phyloP scores from a whole-genome alignment of 2,888 invertebrate species.

The Rhorus exstirpatorius region DNA sequence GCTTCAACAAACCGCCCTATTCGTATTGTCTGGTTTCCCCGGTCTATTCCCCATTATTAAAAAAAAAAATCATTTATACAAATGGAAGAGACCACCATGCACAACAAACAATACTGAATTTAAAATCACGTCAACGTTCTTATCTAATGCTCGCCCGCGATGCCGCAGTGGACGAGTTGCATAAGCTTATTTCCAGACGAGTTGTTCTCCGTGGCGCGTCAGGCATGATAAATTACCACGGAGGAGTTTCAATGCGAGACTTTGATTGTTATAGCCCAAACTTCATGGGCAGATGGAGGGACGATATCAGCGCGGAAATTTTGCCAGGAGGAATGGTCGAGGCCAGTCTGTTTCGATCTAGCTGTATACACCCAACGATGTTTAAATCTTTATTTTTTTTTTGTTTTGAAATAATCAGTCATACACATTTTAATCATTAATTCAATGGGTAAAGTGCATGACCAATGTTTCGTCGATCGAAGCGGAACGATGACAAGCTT shows the following conservation, averaged over 20 bases:
- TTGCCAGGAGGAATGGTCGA: slow-evolving; percentile 34
- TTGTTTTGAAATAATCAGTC: background rate
- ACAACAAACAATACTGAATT: background rate
- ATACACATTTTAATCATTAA: too few relatives aligned
- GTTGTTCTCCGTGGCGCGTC: slow-evolving; percentile 42
- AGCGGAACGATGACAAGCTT: background rate
- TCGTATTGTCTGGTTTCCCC: too few relatives aligned
- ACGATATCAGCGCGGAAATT: slow-evolving; percentile 26
- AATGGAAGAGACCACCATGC: too few relatives aligned
- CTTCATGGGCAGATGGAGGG: background rate
- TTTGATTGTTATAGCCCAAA: slow-evolving; percentile 9
- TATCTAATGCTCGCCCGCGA: slow-evolving; percentile 24
- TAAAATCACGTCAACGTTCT: slow-evolving; percentile 27
- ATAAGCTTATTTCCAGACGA: slow-evolving; percentile 60
- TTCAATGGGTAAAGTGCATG: background rate
- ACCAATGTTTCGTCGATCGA: background rate
- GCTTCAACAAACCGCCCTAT: too few relatives aligned
- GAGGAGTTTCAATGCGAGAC: slow-evolving; percentile 40
- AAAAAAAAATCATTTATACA: too few relatives aligned
- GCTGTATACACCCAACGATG: slow-evolving; percentile 3
- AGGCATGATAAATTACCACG: slow-evolving; percentile 53
- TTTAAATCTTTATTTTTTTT: too few relatives aligned
- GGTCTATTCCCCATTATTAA: too few relatives aligned
- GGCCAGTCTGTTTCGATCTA: slow-evolving; percentile 31
- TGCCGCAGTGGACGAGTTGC: slow-evolving; percentile 42